phyloP scores from a whole-genome alignment of 2,888 invertebrate species.

The Phalangium opilio region DNA sequence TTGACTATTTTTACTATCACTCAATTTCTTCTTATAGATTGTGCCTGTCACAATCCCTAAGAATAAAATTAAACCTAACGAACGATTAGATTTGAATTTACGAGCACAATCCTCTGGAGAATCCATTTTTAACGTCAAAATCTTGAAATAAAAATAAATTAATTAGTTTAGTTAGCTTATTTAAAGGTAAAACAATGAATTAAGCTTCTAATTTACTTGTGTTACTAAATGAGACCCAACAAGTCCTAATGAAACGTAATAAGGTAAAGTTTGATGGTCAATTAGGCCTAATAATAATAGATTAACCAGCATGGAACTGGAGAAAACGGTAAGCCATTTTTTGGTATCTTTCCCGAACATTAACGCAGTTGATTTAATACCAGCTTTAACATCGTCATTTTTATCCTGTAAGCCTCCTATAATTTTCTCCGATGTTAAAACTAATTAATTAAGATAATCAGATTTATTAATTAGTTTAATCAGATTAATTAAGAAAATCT shows the following conservation, averaged over 20 bases:
- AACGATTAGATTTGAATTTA: slow-evolving; percentile 78
- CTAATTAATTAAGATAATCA: not conserved
- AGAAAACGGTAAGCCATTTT: slow-evolving; percentile 57
- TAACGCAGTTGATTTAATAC: slow-evolving; percentile 89
- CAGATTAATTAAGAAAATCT: not conserved
- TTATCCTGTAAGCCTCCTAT: slow-evolving; percentile 49
- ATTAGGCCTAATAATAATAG: slow-evolving; percentile 47
- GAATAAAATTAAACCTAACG: slow-evolving; percentile 67
- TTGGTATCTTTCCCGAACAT: slow-evolving; percentile 74
- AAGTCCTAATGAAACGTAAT: slow-evolving; percentile 50
- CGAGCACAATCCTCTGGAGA: slow-evolving; percentile 68
- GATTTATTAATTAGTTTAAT: not conserved
- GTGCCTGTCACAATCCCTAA: slow-evolving; percentile 44
- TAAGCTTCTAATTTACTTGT: slow-evolving; percentile 41
- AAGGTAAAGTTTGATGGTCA: slow-evolving; percentile 63
- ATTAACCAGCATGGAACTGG: slow-evolving; percentile 48
- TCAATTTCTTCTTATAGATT: not conserved
- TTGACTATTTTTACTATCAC: too few species aligned
- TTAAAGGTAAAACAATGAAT: not conserved
- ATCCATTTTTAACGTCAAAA: slow-evolving; percentile 63
- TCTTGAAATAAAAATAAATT: slow-evolving; percentile 31
- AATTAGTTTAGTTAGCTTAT: not conserved
- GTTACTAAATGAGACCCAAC: slow-evolving; percentile 52
- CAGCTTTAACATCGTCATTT: slow-evolving; percentile 69
- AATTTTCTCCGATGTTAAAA: not conserved